phyloP scores from a whole-genome alignment of 37 sponge, comb jelly and placozoan species.

The Haliclona indistincta region DNA sequence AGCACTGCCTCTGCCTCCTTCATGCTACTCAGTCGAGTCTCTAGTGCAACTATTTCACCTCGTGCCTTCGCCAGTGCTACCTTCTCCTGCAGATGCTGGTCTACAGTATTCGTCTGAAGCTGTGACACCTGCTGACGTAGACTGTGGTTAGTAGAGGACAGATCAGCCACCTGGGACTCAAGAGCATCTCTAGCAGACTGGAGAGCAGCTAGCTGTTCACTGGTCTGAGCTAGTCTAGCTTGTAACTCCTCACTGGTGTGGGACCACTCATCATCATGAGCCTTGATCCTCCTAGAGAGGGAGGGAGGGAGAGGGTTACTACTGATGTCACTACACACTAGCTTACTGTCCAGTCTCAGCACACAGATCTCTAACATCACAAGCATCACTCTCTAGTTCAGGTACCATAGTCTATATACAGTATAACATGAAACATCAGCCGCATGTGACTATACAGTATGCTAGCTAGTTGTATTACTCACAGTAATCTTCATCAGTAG shows the following conservation, averaged over 20 bases:
- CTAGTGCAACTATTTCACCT: too few species aligned
- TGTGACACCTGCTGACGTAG: background rate
- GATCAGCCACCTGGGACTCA: background rate
- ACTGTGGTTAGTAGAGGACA: background rate
- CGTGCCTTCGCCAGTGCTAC: too few species aligned
- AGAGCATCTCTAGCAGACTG: background rate
- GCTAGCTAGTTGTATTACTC: background rate
- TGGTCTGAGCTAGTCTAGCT: background rate
- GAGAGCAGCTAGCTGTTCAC: background rate
- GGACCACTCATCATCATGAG: too few species aligned
- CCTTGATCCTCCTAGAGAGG: too few species aligned
- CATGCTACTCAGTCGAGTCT: too few species aligned
- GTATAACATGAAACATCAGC: background rate
- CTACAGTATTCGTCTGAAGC: background rate
- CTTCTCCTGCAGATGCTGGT: too few species aligned
- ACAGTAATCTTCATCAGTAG: conserved; percentile 18
- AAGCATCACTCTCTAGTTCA: conserved; percentile 20
- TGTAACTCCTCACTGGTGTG: background rate
- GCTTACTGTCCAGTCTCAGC: conserved; percentile 43
- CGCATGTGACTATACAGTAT: background rate
- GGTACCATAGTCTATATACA: conserved; percentile 18
- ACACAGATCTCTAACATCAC: conserved; percentile 35
- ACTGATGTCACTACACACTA: too few species aligned
- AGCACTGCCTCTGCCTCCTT: too few species aligned
- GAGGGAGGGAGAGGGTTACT: too few species aligned